phyloP scores from a whole-genome alignment of 1,140 invertebrate genomes.

The Orussus abietinus region DNA sequence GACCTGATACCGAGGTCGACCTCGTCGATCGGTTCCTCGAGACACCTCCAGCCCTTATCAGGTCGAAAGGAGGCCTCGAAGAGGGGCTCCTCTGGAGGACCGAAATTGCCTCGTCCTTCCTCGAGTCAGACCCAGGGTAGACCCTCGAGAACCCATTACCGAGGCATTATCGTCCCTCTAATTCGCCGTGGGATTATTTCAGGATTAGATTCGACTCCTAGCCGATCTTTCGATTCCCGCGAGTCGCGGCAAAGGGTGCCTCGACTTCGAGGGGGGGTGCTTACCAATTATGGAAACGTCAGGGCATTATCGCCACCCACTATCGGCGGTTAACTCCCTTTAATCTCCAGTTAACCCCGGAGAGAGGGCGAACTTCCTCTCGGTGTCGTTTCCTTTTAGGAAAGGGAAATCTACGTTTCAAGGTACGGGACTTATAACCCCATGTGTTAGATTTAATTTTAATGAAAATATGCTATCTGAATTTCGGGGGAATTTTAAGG shows the following conservation, averaged over 20 bases:
- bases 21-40: not conserved
- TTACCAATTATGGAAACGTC: conserved; percentile 1
- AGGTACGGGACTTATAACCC: too few relatives aligned
- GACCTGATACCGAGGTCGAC: not conserved
- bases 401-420: too few relatives aligned
- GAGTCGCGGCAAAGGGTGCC: not conserved
- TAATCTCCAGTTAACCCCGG: too few relatives aligned
- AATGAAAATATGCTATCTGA: too few relatives aligned
- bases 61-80: too few relatives aligned
- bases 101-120: conserved; percentile 32
- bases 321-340: not conserved
- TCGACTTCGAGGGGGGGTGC: too few relatives aligned
- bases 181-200: conserved; percentile 30
- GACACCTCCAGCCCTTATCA: too few relatives aligned
- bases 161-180: conserved; percentile 34
- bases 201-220: conserved; percentile 21
- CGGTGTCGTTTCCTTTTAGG: too few relatives aligned
- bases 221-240: conserved; percentile 13
- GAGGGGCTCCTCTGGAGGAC: too few relatives aligned
- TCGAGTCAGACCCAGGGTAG: conserved; percentile 34
- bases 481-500: too few relatives aligned
- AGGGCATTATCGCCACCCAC: not conserved
- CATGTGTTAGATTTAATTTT: too few relatives aligned
- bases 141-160: conserved; percentile 34
- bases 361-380: too few relatives aligned